Evolutionary conservation across 2,888 invertebrate species (phyloP), one percentile per base, ranked within the genome.

Genomic region (Penaeus monodon): DNA sequence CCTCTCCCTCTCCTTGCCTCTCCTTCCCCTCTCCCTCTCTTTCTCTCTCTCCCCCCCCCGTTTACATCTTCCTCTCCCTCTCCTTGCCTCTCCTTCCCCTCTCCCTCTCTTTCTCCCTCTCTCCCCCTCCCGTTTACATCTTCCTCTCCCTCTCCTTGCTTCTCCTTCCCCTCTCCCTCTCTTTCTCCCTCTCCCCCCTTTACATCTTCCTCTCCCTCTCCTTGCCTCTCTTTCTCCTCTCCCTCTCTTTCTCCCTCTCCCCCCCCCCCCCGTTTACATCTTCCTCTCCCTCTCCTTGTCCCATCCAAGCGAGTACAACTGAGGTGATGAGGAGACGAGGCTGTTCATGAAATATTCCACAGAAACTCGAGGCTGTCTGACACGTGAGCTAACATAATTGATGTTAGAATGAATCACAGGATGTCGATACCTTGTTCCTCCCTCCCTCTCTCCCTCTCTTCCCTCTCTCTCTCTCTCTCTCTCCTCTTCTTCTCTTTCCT

Each of bases 1-100:
- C 0, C n/a, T 3, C 1, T 14, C 14, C 70, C 14, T 12, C 3
- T 3, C 3, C n/a, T 24, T 3, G 0, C 10, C 3, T 22, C 3
- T 17, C 12, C 17, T 3, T 3, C 17, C 20, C n/a, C 24, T n/a
- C 3, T 17, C 24, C 70, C 24, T n/a, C 2, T 17, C 24, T 14
- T 3, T 7, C 70, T 3, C 20, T 22, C 24, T 20, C 24, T 4
- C 20, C 33, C 22, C n/a, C 24, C 17, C 12, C 33, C 4, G 0
- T 2, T 22, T 3, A 0, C 17, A 10, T 24, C 33, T 17, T 3
- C 27, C 33, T 2, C 20, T 29, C 27, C 6, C n/a, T 24, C 33
- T 29, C 70, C 33, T 29, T 22, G 0, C 12, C 70, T 22, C 33
- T 17, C n/a, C 22, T n/a, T 22, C 29, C 24, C 70, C 14, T 14